Evolutionary conservation across 1,140 invertebrate species (phyloP), one percentile per base, ranked within the genome.

Genomic region (Pristionchus pacificus): DNA sequence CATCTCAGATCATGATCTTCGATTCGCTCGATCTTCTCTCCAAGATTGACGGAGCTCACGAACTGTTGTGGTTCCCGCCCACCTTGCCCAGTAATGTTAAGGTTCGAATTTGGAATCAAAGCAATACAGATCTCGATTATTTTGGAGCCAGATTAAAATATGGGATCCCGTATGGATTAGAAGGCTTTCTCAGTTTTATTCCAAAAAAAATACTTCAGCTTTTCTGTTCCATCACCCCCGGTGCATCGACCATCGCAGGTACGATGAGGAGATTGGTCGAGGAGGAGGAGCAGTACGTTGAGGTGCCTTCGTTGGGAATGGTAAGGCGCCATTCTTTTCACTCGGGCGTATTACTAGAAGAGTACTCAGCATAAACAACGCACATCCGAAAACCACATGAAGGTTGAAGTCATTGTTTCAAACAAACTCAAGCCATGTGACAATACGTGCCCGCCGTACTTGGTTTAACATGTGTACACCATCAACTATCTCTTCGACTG

Each of bases 11-110:
- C 0, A 86, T 96, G 15, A 94, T 93, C 83, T 85, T 96, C 70
- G 93, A 96, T 83, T 94, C 92, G 6, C 91, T 97, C 0, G 93
- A 97, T 87, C 93, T 96, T 84, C 85, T 98, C 27, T 96, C 93
- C n/a, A 92, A 93, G 3, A 90, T 91, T 0, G 92, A 93, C 77
- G 92, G 92, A 77, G 91, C 93, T 38, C 96, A 96, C 83, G 94
- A 95, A 85, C 89, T 98, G 49, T 92, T 94, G 0, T 98, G 95
- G 95, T 86, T 98, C 78, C 95, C 95, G 0, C 92, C 92, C 0
- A 88, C 90, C 70, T 85, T 98, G 27, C 94, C 95, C 0, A 86
- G 88, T 0, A 87, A 96, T 85, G 95, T 93, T 78, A 97, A 97
- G 88, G 90, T 94, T 83, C 86, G n/a, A 29, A n/a, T 71, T 66